Conservation (phyloP, 1,140 invertebrate genomes). For the Cydia fagiglandana region DNA sequence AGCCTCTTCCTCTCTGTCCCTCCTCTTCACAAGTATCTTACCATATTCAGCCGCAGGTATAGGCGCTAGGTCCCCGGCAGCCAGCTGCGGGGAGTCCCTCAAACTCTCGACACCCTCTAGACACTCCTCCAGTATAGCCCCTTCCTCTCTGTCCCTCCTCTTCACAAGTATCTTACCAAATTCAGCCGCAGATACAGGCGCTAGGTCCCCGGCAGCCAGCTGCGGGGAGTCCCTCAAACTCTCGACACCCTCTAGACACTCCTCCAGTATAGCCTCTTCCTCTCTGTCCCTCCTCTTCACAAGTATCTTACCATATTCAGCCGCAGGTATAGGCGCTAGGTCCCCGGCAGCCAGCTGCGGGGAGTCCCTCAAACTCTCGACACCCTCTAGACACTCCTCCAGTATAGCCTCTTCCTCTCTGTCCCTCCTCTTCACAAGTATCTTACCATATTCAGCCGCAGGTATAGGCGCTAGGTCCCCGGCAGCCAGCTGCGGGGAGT, state of each 20-base stretch:
- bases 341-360: conserved; percentile 38
- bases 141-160: conserved; percentile 41
- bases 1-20: conserved; percentile 47
- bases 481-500: conserved; percentile 35
- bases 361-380: conserved; percentile 37
- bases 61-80: conserved; percentile 46
- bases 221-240: conserved; percentile 38
- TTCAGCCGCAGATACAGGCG: conserved; percentile 48
- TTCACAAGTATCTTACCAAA: conserved; percentile 57
- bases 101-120: conserved; percentile 39
- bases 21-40: conserved; percentile 49
- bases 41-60: conserved; percentile 51
- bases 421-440: conserved; percentile 48
- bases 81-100: conserved; percentile 37
- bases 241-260: conserved; percentile 45
- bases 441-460: conserved; percentile 50
- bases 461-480: conserved; percentile 48
- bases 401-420: conserved; percentile 44
- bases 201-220: conserved; percentile 42
- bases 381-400: conserved; percentile 51
- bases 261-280: conserved; percentile 51
- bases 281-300: conserved; percentile 51
- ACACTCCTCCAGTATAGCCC: conserved; percentile 54
- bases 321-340: conserved; percentile 46
- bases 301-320: conserved; percentile 53